Percentiles rank a stretch among this genome's conserved stretches.
Conservation (phyloP, 1,140 invertebrate species). For the Lordiphosa stackelbergi region DNA sequence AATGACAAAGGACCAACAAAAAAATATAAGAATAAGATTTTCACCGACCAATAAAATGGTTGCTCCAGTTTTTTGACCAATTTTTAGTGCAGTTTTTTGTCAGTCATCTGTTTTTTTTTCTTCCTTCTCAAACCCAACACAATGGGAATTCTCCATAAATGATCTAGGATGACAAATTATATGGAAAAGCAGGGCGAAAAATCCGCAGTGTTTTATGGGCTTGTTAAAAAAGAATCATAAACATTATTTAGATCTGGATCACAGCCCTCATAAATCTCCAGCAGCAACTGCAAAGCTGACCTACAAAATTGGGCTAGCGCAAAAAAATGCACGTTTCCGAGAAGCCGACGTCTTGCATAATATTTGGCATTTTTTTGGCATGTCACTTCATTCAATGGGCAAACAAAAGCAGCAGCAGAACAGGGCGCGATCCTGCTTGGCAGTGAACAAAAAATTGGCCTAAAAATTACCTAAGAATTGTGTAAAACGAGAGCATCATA, state of each 20-base stretch:
- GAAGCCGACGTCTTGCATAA: constrained; percentile 55
- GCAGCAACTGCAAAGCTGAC: constrained; percentile 15
- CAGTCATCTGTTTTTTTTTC: constrained; percentile 35
- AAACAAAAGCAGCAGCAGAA: constrained; percentile 10
- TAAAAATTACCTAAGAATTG: constrained; percentile 66
- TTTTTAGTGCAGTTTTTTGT: constrained; percentile 77
- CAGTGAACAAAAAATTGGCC: constrained; percentile 51
- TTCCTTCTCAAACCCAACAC: constrained; percentile 33
- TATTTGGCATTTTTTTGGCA: constrained; percentile 65
- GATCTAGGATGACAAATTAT: constrained; percentile 41
- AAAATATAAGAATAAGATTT: constrained; percentile 24
- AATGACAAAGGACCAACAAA: constrained; percentile 12
- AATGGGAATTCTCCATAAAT: constrained; percentile 26
- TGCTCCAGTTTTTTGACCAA: constrained; percentile 76
- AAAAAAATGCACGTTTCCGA: constrained; percentile 21
- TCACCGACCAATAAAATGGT: constrained; percentile 41
- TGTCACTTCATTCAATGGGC: constrained; percentile 5
- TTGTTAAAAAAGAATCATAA: constrained; percentile 71
- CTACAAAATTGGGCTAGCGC: constrained; percentile 30
- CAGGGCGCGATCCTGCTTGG: constrained; percentile 14
- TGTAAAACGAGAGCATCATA: constrained; percentile 59
- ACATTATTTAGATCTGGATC: constrained; percentile 69
- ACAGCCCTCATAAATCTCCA: constrained; percentile 49
- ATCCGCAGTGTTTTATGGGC: constrained; percentile 48
- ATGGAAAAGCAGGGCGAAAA: constrained; percentile 36